Evolutionary conservation across 2,113 vertebrate species (phyloP), one percentile per base, ranked within the genome.

Genomic region (Cranoglanis bouderius): DNA sequence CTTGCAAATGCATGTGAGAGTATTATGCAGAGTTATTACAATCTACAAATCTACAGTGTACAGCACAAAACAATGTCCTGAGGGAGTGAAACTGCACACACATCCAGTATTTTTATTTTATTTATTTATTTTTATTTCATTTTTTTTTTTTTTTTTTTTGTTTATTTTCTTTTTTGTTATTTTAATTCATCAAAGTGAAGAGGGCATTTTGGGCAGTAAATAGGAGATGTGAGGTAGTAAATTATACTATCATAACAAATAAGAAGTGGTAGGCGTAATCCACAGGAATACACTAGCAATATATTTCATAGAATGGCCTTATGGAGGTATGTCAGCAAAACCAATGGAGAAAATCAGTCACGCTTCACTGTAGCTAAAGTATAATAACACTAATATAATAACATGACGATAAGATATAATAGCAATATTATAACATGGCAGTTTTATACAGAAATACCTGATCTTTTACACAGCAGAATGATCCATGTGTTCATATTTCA

Each of bases 21-120:
- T 61, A 75, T 35, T 29, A 61, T 87, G 35, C 40, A 40, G 57
- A 51, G 18, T 65, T 81, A 87, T 80, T 81, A 38, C 59, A 81
- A 59, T 82, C 26, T 65, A 43, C 59, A 67, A 55, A 82, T 82
- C 86, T 80, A 82, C 77, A 67, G 32, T 82, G 43, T 82, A 40
- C 77, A 82, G 86, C 77, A 82, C 35, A 87, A 87, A 82, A 81
- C 86, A 87, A 40, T 49, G 57, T 87, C 86, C 75, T 82, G 72
- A 32, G 38, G 82, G 82, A 84, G 38, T 83, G 63, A 55, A 88
- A 87, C 63, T 81, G 63, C 85, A 86, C 61, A 89, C 72, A 80
- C 72, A 32, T 43, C 63, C 78, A 38, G 63, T 18, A 10, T 10
- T 49, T 43, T 43, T 43, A 43, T 43, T 88, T 82, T 83, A 59